phyloP scores from a whole-genome alignment of 2,888 invertebrate species.

The Urechis unicinctus region DNA sequence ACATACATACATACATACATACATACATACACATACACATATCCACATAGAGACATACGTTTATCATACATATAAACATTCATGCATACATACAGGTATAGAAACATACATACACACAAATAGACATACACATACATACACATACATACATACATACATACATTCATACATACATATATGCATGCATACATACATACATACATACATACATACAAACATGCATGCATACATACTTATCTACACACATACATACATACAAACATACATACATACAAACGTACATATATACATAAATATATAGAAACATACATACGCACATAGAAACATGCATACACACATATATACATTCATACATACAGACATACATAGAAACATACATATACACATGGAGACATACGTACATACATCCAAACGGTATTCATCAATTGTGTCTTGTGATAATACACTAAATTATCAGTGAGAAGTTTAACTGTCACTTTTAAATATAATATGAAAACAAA shows the following conservation, averaged over 20 bases:
- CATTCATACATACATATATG: not conserved
- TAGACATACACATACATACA: slow-evolving; percentile 1
- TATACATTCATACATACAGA: too few species aligned
- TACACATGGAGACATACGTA: too few species aligned
- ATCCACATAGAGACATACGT: slow-evolving; percentile 1
- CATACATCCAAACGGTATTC: too few species aligned
- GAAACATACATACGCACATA: not conserved
- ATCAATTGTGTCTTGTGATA: too few species aligned
- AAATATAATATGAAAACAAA: too few species aligned
- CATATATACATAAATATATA: slow-evolving; percentile 2
- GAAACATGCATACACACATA: slow-evolving; percentile 1
- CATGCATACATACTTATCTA: not conserved
- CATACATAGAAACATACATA: too few species aligned
- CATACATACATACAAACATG: not conserved
- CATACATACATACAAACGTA: slow-evolving; percentile 1
- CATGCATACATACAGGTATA: not conserved
- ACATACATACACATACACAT: not conserved
- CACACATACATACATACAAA: not conserved
- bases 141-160: slow-evolving; percentile 1
- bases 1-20: not conserved
- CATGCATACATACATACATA: not conserved
- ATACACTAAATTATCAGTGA: too few species aligned
- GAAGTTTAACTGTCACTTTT: too few species aligned
- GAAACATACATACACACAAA: not conserved
- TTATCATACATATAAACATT: not conserved